Conservation (phyloP, 2,113 vertebrate species). For the Podiceps cristatus region DNA sequence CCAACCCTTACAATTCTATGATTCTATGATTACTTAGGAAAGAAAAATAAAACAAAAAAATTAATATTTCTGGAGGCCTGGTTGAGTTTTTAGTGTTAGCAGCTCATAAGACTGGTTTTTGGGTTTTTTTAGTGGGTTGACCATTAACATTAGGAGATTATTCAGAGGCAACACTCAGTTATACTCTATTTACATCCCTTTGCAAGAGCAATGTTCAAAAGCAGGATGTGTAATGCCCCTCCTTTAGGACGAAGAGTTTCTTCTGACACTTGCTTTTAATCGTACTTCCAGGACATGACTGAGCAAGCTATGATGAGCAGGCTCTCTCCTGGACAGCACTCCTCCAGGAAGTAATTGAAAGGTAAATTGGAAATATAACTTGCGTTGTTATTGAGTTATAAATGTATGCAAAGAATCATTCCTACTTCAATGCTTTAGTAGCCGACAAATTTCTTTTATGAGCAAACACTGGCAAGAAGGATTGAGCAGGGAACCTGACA, state of each 20-base stretch:
- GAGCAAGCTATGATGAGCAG: not conserved
- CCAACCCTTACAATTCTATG: too few species aligned
- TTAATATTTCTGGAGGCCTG: not conserved
- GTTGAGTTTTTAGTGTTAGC: not conserved
- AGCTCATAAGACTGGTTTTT: rapidly evolving
- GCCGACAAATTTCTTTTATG: slow-evolving; percentile 6
- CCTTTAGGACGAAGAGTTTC: not conserved
- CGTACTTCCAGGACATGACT: not conserved
- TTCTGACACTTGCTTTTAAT: not conserved
- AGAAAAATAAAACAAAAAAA: not conserved
- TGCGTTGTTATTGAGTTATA: not conserved
- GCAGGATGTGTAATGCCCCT: not conserved
- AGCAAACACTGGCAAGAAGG: not conserved
- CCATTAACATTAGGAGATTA: not conserved
- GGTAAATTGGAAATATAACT: not conserved
- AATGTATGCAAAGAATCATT: not conserved
- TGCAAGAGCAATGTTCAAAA: not conserved
- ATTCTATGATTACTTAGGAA: too few species aligned
- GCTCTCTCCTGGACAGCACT: not conserved
- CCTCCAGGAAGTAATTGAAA: not conserved
- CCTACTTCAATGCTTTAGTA: not conserved
- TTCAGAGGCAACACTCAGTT: not conserved
- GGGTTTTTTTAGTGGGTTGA: not conserved
- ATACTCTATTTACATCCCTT: not conserved
- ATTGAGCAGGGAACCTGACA: not conserved